A percentile compares a stretch with the other conserved stretches of the same genome.
These are phyloP conservation scores for Beroe forskalii DNA, from an alignment of 37 sponge, comb jelly and placozoan species.

Conservation along the genomic window DNA sequence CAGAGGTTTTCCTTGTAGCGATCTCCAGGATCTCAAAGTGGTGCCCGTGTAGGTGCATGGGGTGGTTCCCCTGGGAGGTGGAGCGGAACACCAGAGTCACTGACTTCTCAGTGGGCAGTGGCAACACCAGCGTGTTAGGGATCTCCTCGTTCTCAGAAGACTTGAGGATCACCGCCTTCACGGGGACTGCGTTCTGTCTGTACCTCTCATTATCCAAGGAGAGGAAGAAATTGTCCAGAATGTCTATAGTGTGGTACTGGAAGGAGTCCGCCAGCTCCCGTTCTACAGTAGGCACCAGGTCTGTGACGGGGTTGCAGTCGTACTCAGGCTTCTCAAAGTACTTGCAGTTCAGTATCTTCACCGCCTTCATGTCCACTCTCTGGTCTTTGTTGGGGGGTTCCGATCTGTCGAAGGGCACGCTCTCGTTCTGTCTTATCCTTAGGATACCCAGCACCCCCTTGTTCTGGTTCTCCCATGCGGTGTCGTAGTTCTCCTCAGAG, in stretches of 20 bases:
- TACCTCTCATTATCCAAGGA: neutral
- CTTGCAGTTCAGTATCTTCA: neutral
- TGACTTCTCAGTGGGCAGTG: neutral
- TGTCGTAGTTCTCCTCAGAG: no score
- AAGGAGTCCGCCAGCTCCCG: neutral
- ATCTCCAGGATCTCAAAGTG: constrained; percentile 37
- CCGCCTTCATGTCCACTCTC: neutral
- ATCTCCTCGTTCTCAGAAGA: neutral
- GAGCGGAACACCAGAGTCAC: constrained; percentile 2
- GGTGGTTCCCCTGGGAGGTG: neutral
- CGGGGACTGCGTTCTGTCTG: neutral
- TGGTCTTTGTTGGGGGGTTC: neutral
- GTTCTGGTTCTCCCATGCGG: no score
- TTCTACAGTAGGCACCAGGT: neutral
- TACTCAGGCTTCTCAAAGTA: neutral
- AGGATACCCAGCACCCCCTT: neutral
- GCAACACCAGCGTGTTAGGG: neutral
- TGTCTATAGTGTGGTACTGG: neutral
- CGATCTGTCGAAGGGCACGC: neutral
- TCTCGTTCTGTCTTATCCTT: neutral
- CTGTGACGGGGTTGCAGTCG: constrained; percentile 1
- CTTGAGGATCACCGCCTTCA: neutral
- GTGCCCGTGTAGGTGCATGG: constrained; percentile 34
- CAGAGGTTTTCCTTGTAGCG: neutral
- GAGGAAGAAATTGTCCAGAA: neutral